Evolutionary conservation across 2,113 vertebrate species (phyloP).

Genomic region (Xiphias gladius): DNA sequence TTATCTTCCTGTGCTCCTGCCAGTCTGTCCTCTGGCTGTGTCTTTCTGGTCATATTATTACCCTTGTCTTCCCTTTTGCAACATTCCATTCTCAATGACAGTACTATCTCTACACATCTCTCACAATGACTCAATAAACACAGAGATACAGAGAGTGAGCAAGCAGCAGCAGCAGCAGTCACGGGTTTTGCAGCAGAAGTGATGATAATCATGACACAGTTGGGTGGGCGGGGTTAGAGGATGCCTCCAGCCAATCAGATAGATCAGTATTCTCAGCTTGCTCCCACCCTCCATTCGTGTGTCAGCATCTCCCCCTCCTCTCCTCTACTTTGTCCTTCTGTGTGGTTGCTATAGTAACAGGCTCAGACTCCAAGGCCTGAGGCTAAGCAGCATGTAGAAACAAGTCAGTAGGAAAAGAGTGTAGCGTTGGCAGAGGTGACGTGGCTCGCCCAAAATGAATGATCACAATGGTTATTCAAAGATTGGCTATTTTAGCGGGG

Average conservation of each 20-base stretch:
- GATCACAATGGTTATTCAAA: constrained; percentile 24
- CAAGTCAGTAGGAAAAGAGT: constrained; percentile 38
- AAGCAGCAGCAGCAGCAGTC: constrained; percentile 75
- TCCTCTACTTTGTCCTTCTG: constrained; percentile 82
- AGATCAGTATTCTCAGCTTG: constrained; percentile 74
- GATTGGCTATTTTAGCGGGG: constrained; percentile 11
- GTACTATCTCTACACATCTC: constrained; percentile 54
- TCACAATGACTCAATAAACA: constrained; percentile 81
- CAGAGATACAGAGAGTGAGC: constrained; percentile 42
- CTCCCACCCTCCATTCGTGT: constrained; percentile 75
- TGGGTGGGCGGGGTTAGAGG: constrained; percentile 80
- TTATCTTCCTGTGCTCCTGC: constrained; percentile 16
- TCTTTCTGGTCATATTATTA: constrained; percentile 76
- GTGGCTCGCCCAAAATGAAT: constrained; percentile 63
- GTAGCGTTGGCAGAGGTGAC: constrained; percentile 72
- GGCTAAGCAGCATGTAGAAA: constrained; percentile 59
- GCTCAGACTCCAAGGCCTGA: constrained; percentile 75
- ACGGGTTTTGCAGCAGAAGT: constrained; percentile 82
- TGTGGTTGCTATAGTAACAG: constrained; percentile 91
- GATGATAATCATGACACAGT: constrained; percentile 75
- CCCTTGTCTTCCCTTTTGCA: constrained; percentile 27
- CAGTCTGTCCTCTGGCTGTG: constrained; percentile 50
- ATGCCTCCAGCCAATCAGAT: constrained; percentile 84
- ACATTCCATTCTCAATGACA: constrained; percentile 28
- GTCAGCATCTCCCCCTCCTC: constrained; percentile 78